These are phyloP conservation scores for Ophioninae sp. DNA, from an alignment of 2,888 invertebrate genomes.

Conservation along the genomic window DNA sequence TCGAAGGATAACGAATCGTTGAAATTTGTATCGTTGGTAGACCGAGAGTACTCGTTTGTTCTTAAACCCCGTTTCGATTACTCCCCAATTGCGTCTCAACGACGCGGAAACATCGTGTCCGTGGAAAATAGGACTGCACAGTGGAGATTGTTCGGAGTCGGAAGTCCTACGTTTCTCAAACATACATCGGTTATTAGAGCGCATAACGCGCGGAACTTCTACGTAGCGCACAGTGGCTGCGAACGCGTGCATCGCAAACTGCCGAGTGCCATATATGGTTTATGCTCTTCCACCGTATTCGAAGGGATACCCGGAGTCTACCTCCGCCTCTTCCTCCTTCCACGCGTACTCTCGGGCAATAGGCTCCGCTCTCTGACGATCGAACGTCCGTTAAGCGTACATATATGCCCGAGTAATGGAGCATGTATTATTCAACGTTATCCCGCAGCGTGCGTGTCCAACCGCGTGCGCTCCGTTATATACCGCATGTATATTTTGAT, in stretches of 20 bases:
- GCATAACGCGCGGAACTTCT: not conserved
- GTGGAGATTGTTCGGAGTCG: not conserved
- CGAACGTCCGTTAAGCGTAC: constrained; percentile 66
- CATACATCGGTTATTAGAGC: not conserved
- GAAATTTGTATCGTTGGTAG: too few relatives aligned
- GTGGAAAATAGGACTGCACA: not conserved
- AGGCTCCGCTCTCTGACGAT: constrained; percentile 46
- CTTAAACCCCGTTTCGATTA: too few relatives aligned
- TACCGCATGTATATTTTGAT: constrained; percentile 19
- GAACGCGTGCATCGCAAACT: not conserved
- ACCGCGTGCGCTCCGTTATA: constrained; percentile 50
- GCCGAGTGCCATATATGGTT: constrained; percentile 28
- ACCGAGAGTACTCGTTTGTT: too few relatives aligned
- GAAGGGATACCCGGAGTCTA: constrained; percentile 60
- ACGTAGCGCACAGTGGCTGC: not conserved
- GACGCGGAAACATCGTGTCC: not conserved
- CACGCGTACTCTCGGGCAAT: constrained; percentile 14
- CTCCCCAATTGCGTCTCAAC: too few relatives aligned
- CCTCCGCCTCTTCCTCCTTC: constrained; percentile 38
- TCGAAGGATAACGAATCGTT: too few relatives aligned
- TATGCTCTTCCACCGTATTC: constrained; percentile 44
- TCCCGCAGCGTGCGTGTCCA: constrained; percentile 65
- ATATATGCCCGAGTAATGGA: constrained; percentile 69
- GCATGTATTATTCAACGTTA: constrained; percentile 72
- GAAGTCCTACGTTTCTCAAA: not conserved